Evolutionary conservation across 2,797 vertebrate species (phyloP), one percentile per base, ranked within the genome.

Genomic region (Gallinago solitaria): DNA sequence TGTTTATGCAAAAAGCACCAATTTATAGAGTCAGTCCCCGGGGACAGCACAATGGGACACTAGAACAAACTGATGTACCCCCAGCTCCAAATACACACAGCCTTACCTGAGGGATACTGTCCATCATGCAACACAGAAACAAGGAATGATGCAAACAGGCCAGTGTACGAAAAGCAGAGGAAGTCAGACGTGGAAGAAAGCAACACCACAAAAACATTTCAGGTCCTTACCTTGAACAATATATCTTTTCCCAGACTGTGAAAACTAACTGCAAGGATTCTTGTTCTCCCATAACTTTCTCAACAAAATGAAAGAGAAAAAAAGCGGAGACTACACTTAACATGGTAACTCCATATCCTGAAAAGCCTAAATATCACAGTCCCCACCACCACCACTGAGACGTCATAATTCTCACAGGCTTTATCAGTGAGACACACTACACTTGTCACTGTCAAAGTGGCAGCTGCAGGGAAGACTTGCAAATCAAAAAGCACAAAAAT

Each of bases 211-310:
- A 67, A 69, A 43, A 51, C 24, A 23, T 54, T 71, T 67, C 54
- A 67, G 16, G 19, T 48, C 43, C 69, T 83, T 86, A 27, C 59
- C 69, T 76, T 68, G 51, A 81, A 51, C 16, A 83, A 35, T 8
- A 1, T 7, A 47, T 24, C 17, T 94, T 86, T 76, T 56, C 48
- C 32, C 48, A 71, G 35, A 68, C 30, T 14, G 12, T 53, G 53
- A 91, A 93, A 96, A 90, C 47, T 68, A 90, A 64, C 33, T 68
- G 80, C 59, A 84, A 77, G 13, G 24, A 64, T 65, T 92, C 63
- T 80, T 87, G 51, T 21, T 87, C 48, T 90, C 9, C 18, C 16
- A 9, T 33, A 82, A 89, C 41, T 64, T 84, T 61, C 67, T 80
- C 80, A 89, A 39, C 32, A 90, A 88, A 91, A 89, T 11, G 7